A percentile compares a stretch with the other conserved stretches of the same genome.
Evolutionary conservation across 2,797 vertebrate species (phyloP).

Genomic region (Clamator glandarius): DNA sequence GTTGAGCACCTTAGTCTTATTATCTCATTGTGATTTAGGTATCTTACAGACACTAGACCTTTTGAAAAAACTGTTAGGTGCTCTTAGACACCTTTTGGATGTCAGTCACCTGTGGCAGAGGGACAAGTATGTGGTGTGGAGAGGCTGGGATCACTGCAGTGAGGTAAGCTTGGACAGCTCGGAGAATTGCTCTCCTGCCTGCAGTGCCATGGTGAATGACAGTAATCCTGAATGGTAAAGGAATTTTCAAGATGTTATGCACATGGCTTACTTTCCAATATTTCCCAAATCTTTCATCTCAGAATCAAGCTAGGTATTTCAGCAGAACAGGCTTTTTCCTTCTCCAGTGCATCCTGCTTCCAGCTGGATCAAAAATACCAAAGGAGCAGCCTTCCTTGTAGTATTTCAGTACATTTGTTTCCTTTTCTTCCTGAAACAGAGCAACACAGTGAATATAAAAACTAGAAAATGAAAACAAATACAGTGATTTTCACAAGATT

Average conservation of each 20-base stretch:
- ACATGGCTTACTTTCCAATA: neutral
- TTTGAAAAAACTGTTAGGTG: neutral
- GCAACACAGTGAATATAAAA: neutral
- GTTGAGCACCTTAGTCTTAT: neutral
- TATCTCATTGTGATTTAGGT: neutral
- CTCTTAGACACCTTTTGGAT: neutral
- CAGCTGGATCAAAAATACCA: constrained; percentile 60
- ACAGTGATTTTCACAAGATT: neutral
- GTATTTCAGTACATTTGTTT: constrained; percentile 47
- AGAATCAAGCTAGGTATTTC: neutral
- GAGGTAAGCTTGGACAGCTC: neutral
- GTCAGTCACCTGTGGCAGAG: neutral
- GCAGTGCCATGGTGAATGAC: neutral
- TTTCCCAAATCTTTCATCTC: neutral
- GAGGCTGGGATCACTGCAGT: neutral
- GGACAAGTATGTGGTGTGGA: neutral
- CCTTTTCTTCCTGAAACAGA: constrained; percentile 7
- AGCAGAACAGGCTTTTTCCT: neutral
- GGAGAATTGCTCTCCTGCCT: neutral
- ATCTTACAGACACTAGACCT: neutral
- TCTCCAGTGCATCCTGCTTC: constrained; percentile 35
- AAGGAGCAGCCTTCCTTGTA: neutral
- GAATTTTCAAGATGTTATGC: neutral
- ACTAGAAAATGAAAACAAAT: constrained; percentile 4
- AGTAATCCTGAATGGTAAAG: neutral